These are phyloP conservation scores for Leistus spinibarbis DNA, from an alignment of 2,888 invertebrate species.

Conservation along the genomic window DNA sequence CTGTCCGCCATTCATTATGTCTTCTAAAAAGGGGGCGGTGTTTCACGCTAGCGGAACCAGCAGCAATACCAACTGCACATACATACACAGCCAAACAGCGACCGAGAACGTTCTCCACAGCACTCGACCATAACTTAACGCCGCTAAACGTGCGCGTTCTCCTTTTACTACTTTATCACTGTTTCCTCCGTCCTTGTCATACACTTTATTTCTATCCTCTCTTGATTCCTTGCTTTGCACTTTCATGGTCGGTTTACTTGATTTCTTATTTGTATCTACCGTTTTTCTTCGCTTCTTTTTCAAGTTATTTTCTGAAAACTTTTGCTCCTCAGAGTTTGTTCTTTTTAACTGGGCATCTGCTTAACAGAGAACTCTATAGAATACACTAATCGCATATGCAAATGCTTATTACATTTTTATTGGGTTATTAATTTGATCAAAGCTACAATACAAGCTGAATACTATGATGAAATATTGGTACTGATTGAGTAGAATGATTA, in stretches of 20 bases:
- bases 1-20: constrained; percentile 12
- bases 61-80: not conserved
- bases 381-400: no score
- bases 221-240: not conserved
- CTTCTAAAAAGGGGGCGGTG: not conserved
- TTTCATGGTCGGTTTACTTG: not conserved
- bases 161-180: not conserved
- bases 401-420: no score
- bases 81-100: not conserved
- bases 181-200: not conserved
- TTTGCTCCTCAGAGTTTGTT: not conserved
- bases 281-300: not conserved
- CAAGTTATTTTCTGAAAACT: not conserved
- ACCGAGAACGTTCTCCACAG: not conserved
- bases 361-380: not conserved
- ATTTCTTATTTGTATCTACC: not conserved
- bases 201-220: not conserved
- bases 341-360: not conserved
- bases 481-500: no score
- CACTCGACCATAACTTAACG: constrained; percentile 15
- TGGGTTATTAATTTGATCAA: no score
- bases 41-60: not conserved
- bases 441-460: no score
- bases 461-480: no score
- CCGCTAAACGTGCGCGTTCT: constrained; percentile 1